Evolutionary conservation across 2,888 invertebrate species (phyloP), one percentile per base, ranked within the genome.

Genomic region (Latheticus oryzae): DNA sequence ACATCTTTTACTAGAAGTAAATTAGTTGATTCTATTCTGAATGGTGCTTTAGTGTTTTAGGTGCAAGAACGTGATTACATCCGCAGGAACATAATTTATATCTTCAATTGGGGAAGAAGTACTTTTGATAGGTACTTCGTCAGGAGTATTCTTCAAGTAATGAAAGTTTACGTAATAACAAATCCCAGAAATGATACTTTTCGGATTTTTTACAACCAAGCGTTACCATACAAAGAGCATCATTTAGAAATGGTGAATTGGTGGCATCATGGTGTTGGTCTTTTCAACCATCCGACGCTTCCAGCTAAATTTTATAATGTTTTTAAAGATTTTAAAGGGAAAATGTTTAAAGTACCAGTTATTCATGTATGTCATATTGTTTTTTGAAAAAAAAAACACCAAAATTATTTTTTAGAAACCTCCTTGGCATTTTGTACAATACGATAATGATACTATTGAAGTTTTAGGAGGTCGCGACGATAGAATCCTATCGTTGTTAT

Each of bases 381-480:
- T n/a, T n/a, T n/a, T n/a, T 32, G 19, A 19, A 48, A 19, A 56
- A n/a, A 43, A 2, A 15, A 1, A 28, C 3, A 8, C 7, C n/a
- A 2, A 2, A 7, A 45, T 40, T 42, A 32, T 37, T 12, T n/a
- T 21, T 32, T 26, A 82, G 82, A 82, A 82, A 74, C 90, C 90
- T 0, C 90, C 90, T 0, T 90, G 90, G 90, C 86, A 88, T 76
- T 90, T 89, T 74, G 88, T 90, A 0, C 81, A 78, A 51, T 87
- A 87, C 72, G 80, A 80, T 56, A 87, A 87, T 63, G 81, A 81
- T 30, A 72, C 55, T 57, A 52, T 63, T 17, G 79, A 81, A 62
- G 88, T 89, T 1, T 82, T 85, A 0, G 89, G 89, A 0, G 90
- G 90, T 1, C 79, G 90, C 47, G 90, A 90, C 73, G 86, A 90